Evolutionary conservation across 2,113 vertebrate genomes (phyloP).

Genomic region (Empidonax alnorum): DNA sequence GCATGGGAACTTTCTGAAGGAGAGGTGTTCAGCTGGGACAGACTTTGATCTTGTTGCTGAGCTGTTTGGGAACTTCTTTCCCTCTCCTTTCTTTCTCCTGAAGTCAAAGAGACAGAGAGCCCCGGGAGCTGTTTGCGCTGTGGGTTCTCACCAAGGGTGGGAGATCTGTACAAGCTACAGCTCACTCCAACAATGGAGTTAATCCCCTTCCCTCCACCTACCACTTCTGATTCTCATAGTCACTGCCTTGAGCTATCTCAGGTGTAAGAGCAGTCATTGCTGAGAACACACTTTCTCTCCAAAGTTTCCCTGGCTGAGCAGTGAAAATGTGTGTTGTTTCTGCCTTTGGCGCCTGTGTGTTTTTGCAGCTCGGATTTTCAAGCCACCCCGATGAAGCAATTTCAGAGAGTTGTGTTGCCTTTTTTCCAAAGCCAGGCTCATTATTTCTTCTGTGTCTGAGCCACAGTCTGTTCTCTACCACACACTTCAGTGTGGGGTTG

Average conservation of each 20-base stretch:
- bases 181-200: background rate
- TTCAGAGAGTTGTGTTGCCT: background rate
- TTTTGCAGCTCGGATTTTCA: background rate
- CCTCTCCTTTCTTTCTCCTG: background rate
- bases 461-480: background rate
- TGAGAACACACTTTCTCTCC: background rate
- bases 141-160: background rate
- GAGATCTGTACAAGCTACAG: background rate
- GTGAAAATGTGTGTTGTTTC: background rate
- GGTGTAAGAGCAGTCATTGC: background rate
- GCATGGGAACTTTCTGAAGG: background rate
- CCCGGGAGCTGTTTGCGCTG: fast-evolving
- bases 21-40: background rate
- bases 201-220: background rate
- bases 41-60: background rate
- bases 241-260: background rate
- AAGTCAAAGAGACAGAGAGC: background rate
- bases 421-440: conserved; percentile 23
- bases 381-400: background rate
- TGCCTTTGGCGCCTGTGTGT: background rate
- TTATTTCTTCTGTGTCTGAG: conserved; percentile 25
- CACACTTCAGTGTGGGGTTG: background rate
- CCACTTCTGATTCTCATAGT: background rate
- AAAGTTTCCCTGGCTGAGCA: background rate
- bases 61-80: background rate